phyloP scores from a whole-genome alignment of 2,888 invertebrate species.

The Ochropacha duplaris region DNA sequence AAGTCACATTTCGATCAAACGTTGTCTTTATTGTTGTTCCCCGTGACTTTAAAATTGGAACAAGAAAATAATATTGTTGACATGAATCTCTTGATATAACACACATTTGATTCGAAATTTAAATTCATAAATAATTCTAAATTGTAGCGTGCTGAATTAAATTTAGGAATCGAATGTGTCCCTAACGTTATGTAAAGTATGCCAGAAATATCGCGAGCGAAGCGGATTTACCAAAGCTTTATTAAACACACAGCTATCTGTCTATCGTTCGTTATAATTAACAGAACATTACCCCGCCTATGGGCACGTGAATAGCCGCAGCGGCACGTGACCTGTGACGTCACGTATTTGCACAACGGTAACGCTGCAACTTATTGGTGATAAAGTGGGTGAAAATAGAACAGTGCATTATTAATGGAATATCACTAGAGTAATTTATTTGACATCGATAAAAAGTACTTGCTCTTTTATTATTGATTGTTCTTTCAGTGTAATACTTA shows the following conservation, averaged over 20 bases:
- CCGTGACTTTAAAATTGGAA: background rate
- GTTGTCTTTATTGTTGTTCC: background rate
- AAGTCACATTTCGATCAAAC: background rate
- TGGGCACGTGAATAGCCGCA: constrained; percentile 8
- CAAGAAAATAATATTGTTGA: background rate
- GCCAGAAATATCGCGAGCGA: background rate
- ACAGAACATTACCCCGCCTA: constrained; percentile 5
- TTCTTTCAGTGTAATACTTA: too few species aligned
- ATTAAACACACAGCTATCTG: background rate
- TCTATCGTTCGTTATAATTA: background rate
- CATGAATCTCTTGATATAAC: background rate
- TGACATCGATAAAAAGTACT: background rate
- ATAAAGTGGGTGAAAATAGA: constrained; percentile 6
- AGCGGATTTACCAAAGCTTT: background rate
- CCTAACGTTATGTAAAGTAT: background rate
- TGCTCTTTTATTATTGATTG: background rate
- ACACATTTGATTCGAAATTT: background rate
- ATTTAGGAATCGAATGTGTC: background rate
- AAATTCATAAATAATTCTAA: background rate
- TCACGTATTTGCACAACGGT: constrained; percentile 16
- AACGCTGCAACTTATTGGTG: constrained; percentile 17
- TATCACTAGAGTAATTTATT: background rate
- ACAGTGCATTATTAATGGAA: background rate
- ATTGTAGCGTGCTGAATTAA: background rate
- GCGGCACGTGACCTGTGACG: constrained; percentile 25